Conservation (phyloP, 2,797 vertebrate species). For the Petrocephalus sullivani region DNA sequence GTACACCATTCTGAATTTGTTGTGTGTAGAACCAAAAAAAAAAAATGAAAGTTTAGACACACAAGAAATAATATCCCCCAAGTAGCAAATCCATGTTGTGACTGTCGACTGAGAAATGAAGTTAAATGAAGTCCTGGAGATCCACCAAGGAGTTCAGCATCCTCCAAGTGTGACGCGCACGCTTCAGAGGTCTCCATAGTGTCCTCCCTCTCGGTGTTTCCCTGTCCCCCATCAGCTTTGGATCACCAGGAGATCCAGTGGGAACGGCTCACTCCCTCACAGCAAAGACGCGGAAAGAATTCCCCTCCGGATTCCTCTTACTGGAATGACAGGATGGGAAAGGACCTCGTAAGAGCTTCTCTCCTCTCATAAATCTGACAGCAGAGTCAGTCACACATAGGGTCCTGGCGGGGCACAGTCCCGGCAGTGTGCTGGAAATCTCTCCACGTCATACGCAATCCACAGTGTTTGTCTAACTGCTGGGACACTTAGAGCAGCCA, state of each 20-base stretch:
- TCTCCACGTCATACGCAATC: not conserved
- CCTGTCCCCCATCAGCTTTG: conserved; percentile 36
- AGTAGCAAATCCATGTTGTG: conserved; percentile 26
- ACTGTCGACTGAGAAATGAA: not conserved
- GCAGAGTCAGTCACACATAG: not conserved
- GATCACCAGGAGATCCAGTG: conserved; percentile 16
- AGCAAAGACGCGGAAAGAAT: conserved; percentile 62
- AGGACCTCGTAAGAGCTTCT: not conserved
- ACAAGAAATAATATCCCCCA: conserved; percentile 27
- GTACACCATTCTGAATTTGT: conserved; percentile 47
- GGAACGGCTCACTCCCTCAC: conserved; percentile 56
- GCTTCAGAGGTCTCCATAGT: conserved; percentile 27
- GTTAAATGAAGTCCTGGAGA: not conserved
- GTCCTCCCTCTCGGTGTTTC: conserved; percentile 40
- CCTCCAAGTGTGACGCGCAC: conserved; percentile 25
- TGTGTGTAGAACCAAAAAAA: conserved; percentile 38
- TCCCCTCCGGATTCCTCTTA: conserved; percentile 61
- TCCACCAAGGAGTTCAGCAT: not conserved
- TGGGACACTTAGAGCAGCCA: not conserved
- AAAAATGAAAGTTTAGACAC: conserved; percentile 38
- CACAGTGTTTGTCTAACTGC: not conserved
- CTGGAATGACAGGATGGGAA: conserved; percentile 50
- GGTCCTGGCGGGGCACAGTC: not conserved
- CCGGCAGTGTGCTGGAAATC: not conserved
- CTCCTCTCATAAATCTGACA: not conserved